Base-by-base conservation (phyloP, 2,888 invertebrate genomes). In the Hydriomena furcata region DNA sequence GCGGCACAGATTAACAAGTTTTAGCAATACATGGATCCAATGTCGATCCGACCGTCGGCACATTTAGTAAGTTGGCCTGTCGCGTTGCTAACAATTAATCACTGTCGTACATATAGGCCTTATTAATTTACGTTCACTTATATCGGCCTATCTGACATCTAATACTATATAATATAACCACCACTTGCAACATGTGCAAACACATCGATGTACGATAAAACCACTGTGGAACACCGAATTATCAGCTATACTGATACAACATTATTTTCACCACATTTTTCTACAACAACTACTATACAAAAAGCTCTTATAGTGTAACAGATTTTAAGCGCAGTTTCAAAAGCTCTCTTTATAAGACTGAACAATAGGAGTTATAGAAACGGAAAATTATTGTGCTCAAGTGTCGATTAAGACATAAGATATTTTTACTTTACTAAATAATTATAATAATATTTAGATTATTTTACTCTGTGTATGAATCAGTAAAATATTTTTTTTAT, bases 231-330 rank as follows among this genome's bases (percentile, higher is more conserved):
- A 63, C 62, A 65, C 37, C 47, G 52, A 69, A 68, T 59, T 63
- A 66, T 58, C 64, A 63, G 56, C 59, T 60, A 65, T 65, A 66
- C 67, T 59, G 60, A 70, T 66, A 66, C 61, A 69, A 68, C 69
- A 62, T 59, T 60, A 57, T 62, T 58, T n/a, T n/a, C 71, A 73
- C 66, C 66, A 70, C 59, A 58, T 72, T 68, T 66, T 70, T 68
- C 78, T 83, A 84, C 76, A 80, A 81, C 79, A 76, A 76, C 81
- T 84, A 84, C 80, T 69, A 73, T 82, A 85, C 80, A 83, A 80
- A 74, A 85, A 87, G 85, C 84, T 85, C 84, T 84, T 84, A 85
- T 66, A 71, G 71, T 61, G 71, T 82, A 82, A 79, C 74, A 79
- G 73, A 73, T 73, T 66, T 58, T 68, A 74, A 84, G 82, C 80